Conservation (phyloP, 2,888 invertebrate species). For the Noctua comes region DNA sequence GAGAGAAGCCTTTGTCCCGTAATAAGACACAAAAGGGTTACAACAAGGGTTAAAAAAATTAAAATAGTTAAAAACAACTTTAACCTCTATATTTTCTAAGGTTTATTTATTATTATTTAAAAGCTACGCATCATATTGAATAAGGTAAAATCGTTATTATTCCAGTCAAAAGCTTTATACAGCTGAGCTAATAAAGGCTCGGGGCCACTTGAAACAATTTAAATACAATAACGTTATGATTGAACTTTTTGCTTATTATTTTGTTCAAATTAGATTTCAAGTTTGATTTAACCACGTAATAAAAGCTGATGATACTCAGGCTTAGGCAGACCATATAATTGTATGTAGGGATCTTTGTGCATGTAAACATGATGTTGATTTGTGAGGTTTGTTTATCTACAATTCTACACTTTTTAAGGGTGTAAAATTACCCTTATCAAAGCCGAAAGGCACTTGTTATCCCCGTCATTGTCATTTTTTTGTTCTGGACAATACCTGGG, state of each 20-base stretch:
- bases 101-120: conserved; percentile 22
- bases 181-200: conserved; percentile 42
- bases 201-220: conserved; percentile 39
- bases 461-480: no score
- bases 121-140: conserved; percentile 9
- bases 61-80: neutral
- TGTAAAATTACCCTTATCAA: no score
- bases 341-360: neutral
- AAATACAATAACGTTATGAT: conserved; percentile 28
- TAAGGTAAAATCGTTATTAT: conserved; percentile 31
- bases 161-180: neutral
- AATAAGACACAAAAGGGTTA: neutral
- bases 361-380: neutral
- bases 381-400: neutral
- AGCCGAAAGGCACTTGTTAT: no score
- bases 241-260: conserved; percentile 47
- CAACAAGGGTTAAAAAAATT: neutral
- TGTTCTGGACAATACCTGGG: no score
- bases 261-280: conserved; percentile 42
- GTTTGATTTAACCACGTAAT: conserved; percentile 15
- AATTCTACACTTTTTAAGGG: no score
- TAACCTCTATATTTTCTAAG: conserved; percentile 21
- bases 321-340: neutral
- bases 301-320: neutral
- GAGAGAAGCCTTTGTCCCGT: neutral